A percentile compares a stretch with the other conserved stretches of the same genome.
Conservation (phyloP, 2,888 invertebrate genomes). For the Hipparchia semele region DNA sequence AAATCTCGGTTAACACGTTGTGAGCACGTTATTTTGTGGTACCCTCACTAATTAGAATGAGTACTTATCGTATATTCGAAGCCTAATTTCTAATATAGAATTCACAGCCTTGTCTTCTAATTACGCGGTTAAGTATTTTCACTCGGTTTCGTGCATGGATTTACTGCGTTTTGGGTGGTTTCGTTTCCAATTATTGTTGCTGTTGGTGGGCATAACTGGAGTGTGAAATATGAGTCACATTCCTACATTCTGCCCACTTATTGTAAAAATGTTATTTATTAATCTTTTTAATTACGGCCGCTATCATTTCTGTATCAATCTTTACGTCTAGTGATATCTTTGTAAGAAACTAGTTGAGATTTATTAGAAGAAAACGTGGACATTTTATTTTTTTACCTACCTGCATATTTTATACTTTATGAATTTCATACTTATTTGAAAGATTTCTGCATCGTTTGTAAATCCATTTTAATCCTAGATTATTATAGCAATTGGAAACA, state of each 20-base stretch:
- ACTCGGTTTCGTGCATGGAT: slow-evolving; percentile 73
- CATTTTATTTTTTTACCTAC: slow-evolving; percentile 24
- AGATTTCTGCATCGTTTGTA: background rate
- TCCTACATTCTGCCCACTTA: slow-evolving; percentile 63
- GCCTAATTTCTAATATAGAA: slow-evolving; percentile 37
- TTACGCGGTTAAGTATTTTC: slow-evolving; percentile 54
- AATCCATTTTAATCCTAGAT: slow-evolving; percentile 6
- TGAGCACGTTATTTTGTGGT: slow-evolving; percentile 57
- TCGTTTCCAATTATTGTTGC: slow-evolving; percentile 72
- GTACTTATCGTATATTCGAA: slow-evolving; percentile 35
- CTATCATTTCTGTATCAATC: slow-evolving; percentile 34
- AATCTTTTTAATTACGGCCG: slow-evolving; percentile 43
- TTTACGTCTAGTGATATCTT: slow-evolving; percentile 11
- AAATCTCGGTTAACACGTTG: slow-evolving; percentile 38
- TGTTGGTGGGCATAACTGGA: slow-evolving; percentile 78
- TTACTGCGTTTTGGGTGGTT: slow-evolving; percentile 69
- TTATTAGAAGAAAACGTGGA: background rate
- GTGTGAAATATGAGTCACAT: slow-evolving; percentile 80
- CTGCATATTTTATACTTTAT: slow-evolving; percentile 8
- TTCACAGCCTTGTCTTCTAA: slow-evolving; percentile 47
- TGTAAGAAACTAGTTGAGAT: background rate
- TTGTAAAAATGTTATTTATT: slow-evolving; percentile 68
- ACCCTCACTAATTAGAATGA: slow-evolving; percentile 61
- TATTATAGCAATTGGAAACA: background rate
- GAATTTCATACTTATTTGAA: background rate